Conservation (phyloP, 2,113 vertebrate genomes). For the Callaeas wilsoni region DNA sequence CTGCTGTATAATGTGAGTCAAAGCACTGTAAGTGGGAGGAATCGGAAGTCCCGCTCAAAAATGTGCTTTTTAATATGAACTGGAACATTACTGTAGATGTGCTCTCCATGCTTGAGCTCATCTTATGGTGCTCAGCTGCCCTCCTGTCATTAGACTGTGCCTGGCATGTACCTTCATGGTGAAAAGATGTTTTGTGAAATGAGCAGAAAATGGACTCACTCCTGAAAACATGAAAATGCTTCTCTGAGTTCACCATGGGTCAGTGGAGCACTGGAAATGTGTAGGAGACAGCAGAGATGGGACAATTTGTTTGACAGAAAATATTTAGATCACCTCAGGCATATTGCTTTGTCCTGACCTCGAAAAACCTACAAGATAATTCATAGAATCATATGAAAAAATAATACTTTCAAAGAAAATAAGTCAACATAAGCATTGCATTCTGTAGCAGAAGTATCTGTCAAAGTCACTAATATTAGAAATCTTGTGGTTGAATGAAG, state of each 20-base stretch:
- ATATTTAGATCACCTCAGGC: neutral
- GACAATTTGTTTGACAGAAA: neutral
- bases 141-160: neutral
- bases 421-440: neutral
- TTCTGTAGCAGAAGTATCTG: neutral
- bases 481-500: neutral
- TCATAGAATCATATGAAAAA: neutral
- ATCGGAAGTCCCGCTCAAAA: neutral
- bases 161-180: neutral
- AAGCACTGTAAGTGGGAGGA: neutral
- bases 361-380: neutral
- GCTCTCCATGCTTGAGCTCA: neutral
- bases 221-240: neutral
- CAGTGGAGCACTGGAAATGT: neutral
- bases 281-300: neutral
- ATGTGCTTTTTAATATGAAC: neutral
- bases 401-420: neutral
- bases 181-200: neutral
- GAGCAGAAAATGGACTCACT: neutral
- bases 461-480: neutral
- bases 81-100: neutral
- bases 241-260: neutral
- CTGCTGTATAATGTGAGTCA: neutral
- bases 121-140: neutral
- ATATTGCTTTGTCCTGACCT: neutral